Evolutionary conservation across 2,797 vertebrate genomes (phyloP).

Genomic region (Malurus splendens): DNA sequence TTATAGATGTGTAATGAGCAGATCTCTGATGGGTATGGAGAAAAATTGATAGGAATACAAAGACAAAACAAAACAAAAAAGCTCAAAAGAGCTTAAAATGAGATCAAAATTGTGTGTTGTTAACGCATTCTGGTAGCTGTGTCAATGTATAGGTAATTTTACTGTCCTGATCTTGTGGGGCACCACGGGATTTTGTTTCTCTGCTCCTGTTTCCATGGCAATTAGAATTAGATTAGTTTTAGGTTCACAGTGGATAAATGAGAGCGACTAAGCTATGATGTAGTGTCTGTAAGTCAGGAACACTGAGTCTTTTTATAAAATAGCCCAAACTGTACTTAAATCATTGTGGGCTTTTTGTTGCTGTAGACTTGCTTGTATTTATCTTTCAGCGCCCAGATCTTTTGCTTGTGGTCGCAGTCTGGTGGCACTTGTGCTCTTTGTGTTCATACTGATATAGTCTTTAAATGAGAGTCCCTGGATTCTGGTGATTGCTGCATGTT

Average conservation of each 20-base stretch:
- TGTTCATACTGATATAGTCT: neutral
- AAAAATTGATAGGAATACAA: neutral
- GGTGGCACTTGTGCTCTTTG: neutral
- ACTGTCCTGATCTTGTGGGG: slow-evolving; percentile 66
- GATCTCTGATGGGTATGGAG: neutral
- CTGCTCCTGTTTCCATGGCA: slow-evolving; percentile 86
- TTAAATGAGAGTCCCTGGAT: neutral
- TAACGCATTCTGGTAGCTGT: slow-evolving; percentile 35
- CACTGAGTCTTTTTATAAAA: neutral
- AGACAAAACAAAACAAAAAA: neutral
- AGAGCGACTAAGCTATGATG: slow-evolving; percentile 3
- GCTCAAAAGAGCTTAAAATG: slow-evolving; percentile 17
- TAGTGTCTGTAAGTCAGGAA: slow-evolving; percentile 20
- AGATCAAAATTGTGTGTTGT: neutral
- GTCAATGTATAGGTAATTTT: slow-evolving; percentile 43
- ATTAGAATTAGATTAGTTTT: slow-evolving; percentile 75
- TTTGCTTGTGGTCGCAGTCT: neutral
- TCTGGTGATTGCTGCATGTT: neutral
- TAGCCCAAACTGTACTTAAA: neutral
- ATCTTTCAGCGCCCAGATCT: fast-evolving
- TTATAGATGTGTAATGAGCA: neutral
- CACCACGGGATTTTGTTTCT: slow-evolving; percentile 77
- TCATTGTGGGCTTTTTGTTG: neutral
- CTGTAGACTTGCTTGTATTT: neutral
- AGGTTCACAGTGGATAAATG: slow-evolving; percentile 55